A percentile compares a stretch with the other conserved stretches of the same genome.
These are phyloP conservation scores for Aphelenchoides besseyi DNA, from an alignment of 1,140 invertebrate genomes.

Conservation along the genomic window DNA sequence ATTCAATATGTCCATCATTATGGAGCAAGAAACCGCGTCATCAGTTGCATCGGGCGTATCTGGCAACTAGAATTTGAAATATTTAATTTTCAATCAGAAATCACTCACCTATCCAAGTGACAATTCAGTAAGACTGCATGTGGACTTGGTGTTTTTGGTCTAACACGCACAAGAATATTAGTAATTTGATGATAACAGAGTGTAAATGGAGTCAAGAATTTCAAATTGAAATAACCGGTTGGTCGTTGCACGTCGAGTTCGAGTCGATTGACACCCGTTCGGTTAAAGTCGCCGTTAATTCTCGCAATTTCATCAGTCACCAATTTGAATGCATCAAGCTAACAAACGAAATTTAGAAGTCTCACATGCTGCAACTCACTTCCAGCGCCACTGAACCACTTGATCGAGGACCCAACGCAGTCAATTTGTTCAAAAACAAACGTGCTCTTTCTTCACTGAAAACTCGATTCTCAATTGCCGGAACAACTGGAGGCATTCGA, in stretches of 20 bases:
- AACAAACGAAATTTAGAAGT: no score
- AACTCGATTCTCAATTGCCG: slow-evolving; percentile 30
- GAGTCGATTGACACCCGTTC: slow-evolving; percentile 55
- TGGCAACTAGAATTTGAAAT: slow-evolving; percentile 70
- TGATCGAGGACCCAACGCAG: slow-evolving; percentile 51
- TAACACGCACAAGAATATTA: slow-evolving; percentile 77
- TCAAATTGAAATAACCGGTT: slow-evolving; percentile 75
- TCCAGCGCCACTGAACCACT: slow-evolving; percentile 55
- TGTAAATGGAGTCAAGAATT: slow-evolving; percentile 73
- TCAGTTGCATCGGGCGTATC: slow-evolving; percentile 74
- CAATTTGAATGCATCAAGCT: slow-evolving; percentile 63
- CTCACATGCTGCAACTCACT: no score
- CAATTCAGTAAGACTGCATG: slow-evolving; percentile 83
- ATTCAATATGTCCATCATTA: slow-evolving; percentile 82
- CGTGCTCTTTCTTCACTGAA: slow-evolving; percentile 58
- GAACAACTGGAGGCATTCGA: slow-evolving; percentile 48
- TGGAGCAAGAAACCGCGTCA: slow-evolving; percentile 74
- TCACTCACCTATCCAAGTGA: slow-evolving; percentile 74
- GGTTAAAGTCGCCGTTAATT: slow-evolving; percentile 45
- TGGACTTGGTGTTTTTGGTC: slow-evolving; percentile 65
- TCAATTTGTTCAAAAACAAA: slow-evolving; percentile 42
- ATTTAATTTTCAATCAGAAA: neutral
- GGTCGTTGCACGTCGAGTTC: slow-evolving; percentile 70
- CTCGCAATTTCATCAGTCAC: slow-evolving; percentile 58
- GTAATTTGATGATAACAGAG: slow-evolving; percentile 65